Evolutionary conservation across 1,140 invertebrate species (phyloP), one percentile per base, ranked within the genome.

Genomic region (silkworm (Bombyx mori)): DNA sequence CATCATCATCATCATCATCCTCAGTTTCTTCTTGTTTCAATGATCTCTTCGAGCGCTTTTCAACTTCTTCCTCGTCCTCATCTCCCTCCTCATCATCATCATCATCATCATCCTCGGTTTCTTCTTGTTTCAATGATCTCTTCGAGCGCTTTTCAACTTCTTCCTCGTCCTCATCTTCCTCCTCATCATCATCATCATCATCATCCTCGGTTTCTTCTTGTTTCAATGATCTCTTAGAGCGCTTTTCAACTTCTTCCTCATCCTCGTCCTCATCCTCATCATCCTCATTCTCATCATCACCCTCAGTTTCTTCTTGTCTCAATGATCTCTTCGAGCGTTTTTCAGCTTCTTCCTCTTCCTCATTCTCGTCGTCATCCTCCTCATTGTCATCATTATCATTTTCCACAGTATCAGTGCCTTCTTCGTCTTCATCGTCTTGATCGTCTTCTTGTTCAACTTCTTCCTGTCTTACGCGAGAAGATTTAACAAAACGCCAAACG

Each of bases 401-500:
- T 9, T 52, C 10, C 49, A n/a, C 18, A 57, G 42, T 22, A 50
- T 52, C 54, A 12, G 52, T 42, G 8, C 10, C 1, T 44, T 62
- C 61, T 47, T 59, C 57, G 18, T 47, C 12, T 42, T 57, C 52
- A 8, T 45, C 54, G n/a, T 60, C 57, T 12, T 46, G 26, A 45
- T 63, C 65, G 43, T 58, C 54, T 42, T 61, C 62, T 62, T 35
- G 26, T 35, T 55, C 63, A 43, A 60, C 48, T 45, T 58, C 54
- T 59, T 63, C 58, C 47, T 64, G 62, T 42, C 26, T 43, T 12
- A 49, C 48, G 6, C 44, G 63, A 44, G 53, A 56, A 1, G 52
- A 12, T 51, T 64, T 65, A 44, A 71, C 51, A 50, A 65, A 67
- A 49, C 58, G 47, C 26, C 56, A 62, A 10, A 74, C 52, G 42